A percentile compares a stretch with the other conserved stretches of the same genome.
Conservation (phyloP, 1,140 invertebrate species). For the Cheumatopsyche charites region DNA sequence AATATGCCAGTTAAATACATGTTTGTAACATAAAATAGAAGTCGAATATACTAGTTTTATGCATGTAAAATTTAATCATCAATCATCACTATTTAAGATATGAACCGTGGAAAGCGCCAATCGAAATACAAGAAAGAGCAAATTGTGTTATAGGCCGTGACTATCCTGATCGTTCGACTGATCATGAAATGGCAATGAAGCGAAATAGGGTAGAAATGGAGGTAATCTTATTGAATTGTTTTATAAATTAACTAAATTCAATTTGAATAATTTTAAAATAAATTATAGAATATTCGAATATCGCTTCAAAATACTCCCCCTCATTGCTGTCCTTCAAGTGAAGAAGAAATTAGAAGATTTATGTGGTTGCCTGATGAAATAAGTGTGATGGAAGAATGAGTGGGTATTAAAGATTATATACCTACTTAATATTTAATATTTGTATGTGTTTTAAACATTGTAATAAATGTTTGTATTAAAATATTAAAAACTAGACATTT, state of each 20-base stretch:
- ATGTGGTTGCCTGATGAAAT: constrained; percentile 64
- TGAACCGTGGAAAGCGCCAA: constrained; percentile 77
- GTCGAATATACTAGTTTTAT: too few relatives aligned
- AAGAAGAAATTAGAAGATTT: constrained; percentile 67
- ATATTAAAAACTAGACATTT: too few relatives aligned
- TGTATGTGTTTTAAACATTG: too few relatives aligned
- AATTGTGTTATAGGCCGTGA: constrained; percentile 74
- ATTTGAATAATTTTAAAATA: neutral
- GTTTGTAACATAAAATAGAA: constrained; percentile 54
- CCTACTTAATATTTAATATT: too few relatives aligned
- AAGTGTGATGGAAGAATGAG: constrained; percentile 28
- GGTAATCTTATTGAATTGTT: constrained; percentile 43
- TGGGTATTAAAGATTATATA: too few relatives aligned
- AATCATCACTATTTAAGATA: constrained; percentile 55
- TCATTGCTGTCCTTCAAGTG: constrained; percentile 68
- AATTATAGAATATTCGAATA: constrained; percentile 54
- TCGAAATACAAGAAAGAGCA: constrained; percentile 69
- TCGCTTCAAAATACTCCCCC: constrained; percentile 60
- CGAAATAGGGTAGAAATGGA: constrained; percentile 64
- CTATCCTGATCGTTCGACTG: constrained; percentile 73
- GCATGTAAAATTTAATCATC: constrained; percentile 10
- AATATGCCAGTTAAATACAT: constrained; percentile 71
- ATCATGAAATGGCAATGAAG: constrained; percentile 65
- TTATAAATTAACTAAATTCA: neutral
- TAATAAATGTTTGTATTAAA: too few relatives aligned